phyloP scores from a whole-genome alignment of 2,797 vertebrate species.

The Parauchenoglanis punctatus region DNA sequence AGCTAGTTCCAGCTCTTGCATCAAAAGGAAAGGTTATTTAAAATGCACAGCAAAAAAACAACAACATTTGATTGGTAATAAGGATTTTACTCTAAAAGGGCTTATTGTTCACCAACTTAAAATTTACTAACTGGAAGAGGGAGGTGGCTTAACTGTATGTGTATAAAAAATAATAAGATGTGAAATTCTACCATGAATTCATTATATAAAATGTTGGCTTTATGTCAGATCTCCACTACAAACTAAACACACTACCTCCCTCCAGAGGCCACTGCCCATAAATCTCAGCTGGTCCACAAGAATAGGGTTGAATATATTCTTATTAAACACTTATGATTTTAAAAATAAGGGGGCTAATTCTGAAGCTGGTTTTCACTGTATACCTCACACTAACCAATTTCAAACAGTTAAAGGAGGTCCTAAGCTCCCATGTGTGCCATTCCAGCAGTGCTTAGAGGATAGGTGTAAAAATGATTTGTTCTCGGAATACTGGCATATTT shows the following conservation, averaged over 20 bases:
- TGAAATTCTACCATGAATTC: background rate
- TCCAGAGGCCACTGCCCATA: conserved; percentile 31
- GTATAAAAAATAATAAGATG: background rate
- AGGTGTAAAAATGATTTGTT: background rate
- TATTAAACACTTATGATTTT: background rate
- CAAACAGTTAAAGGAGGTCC: background rate
- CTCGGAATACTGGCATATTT: background rate
- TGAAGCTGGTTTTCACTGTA: background rate
- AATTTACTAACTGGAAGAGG: background rate
- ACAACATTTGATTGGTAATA: background rate
- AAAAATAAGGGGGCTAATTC: background rate
- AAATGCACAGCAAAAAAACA: background rate
- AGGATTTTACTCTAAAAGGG: background rate
- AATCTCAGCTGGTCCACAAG: background rate
- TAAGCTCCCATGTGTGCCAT: background rate
- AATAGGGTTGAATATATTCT: background rate
- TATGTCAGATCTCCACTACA: conserved; percentile 10
- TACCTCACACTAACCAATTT: background rate
- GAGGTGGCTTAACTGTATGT: background rate
- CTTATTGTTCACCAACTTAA: background rate
- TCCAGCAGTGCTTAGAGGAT: background rate
- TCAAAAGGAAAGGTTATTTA: conserved; percentile 7
- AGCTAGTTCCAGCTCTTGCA: background rate
- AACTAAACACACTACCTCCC: conserved; percentile 28
- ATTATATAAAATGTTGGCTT: conserved; percentile 9